A percentile compares a stretch with the other conserved stretches of the same genome.
phyloP scores from a whole-genome alignment of 2,797 vertebrate genomes.

The Babyrousa celebensis region DNA sequence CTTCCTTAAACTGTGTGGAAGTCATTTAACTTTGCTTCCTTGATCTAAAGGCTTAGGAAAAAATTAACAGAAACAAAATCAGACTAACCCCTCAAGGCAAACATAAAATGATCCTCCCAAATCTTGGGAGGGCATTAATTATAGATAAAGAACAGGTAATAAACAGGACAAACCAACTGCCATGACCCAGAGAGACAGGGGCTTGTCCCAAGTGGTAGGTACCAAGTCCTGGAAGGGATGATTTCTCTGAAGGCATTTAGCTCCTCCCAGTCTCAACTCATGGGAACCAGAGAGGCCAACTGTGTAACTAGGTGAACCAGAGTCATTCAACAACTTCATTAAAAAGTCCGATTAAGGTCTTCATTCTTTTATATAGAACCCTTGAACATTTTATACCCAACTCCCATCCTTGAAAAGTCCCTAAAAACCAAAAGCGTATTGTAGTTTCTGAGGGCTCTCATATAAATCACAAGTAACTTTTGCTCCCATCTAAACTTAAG shows the following conservation, averaged over 20 bases:
- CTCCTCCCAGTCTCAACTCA: not conserved
- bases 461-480: slow-evolving; percentile 5
- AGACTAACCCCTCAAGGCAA: slow-evolving; percentile 11
- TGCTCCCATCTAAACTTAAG: not conserved
- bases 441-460: not conserved
- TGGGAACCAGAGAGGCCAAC: not conserved
- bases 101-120: not conserved
- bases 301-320: not conserved
- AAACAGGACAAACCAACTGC: not conserved
- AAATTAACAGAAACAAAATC: slow-evolving; percentile 20
- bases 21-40: slow-evolving; percentile 34
- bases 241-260: not conserved
- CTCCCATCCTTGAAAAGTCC: not conserved
- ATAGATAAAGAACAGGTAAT: not conserved
- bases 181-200: not conserved
- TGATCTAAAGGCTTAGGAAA: not conserved
- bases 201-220: not conserved
- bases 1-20: not conserved
- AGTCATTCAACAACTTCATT: not conserved
- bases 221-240: not conserved
- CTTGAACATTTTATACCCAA: not conserved
- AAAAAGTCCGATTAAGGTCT: not conserved
- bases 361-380: not conserved
- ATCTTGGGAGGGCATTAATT: slow-evolving; percentile 1
- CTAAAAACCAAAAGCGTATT: not conserved